These are phyloP conservation scores for Anseranas semipalmata DNA, from an alignment of 2,113 vertebrate genomes.

Conservation along the genomic window DNA sequence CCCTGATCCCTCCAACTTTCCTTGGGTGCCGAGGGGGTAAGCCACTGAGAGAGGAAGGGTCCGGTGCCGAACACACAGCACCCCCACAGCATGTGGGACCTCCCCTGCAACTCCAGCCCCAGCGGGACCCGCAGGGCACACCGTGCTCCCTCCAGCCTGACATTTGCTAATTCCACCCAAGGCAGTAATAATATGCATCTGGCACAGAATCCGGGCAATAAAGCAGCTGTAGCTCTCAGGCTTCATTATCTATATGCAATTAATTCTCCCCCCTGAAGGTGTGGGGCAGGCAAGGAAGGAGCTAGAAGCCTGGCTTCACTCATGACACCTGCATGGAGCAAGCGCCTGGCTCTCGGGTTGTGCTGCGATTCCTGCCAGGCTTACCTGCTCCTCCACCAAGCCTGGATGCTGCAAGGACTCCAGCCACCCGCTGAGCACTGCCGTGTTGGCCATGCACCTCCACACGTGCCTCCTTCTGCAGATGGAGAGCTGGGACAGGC, in stretches of 20 bases:
- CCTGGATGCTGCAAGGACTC: neutral
- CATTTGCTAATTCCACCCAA: neutral
- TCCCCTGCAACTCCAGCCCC: neutral
- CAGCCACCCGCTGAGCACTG: neutral
- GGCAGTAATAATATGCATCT: neutral
- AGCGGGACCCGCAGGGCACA: neutral
- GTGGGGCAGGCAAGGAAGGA: neutral
- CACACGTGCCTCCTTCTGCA: rapidly evolving
- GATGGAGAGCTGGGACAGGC: neutral
- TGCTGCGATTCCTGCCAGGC: neutral
- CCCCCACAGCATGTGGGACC: neutral
- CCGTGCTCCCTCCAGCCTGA: neutral
- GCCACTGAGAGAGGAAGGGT: neutral
- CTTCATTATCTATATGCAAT: rapidly evolving
- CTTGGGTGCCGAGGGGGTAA: neutral
- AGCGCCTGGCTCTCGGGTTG: neutral
- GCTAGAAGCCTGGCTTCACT: neutral
- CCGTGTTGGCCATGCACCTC: rapidly evolving
- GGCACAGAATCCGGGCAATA: neutral
- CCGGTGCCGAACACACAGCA: neutral
- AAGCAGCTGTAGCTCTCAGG: neutral
- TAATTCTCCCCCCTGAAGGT: neutral
- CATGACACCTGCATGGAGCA: rapidly evolving
- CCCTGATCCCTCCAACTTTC: neutral
- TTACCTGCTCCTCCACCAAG: neutral